phyloP scores from a whole-genome alignment of 1,140 invertebrate species.

The Hyles euphorbiae region DNA sequence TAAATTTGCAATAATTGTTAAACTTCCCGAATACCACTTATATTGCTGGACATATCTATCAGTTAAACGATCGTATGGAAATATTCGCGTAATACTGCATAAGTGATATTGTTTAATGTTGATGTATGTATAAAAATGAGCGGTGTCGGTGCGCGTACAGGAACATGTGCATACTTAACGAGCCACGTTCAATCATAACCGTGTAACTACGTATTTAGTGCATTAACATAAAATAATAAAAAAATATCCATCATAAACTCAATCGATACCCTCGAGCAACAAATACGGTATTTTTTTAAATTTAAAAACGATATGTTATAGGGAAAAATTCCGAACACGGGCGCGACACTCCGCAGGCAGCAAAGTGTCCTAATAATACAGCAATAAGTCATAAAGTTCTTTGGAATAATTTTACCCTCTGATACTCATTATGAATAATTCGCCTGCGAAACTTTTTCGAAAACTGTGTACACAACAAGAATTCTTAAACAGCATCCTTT shows the following conservation, averaged over 20 bases:
- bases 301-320: slow-evolving; percentile 39
- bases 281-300: slow-evolving; percentile 43
- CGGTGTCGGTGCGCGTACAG: not conserved
- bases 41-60: too few relatives aligned
- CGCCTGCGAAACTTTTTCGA: slow-evolving; percentile 48
- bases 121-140: too few relatives aligned
- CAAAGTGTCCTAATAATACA: slow-evolving; percentile 49
- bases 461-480: slow-evolving; percentile 53
- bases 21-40: too few relatives aligned
- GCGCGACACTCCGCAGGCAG: slow-evolving; percentile 30
- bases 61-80: too few relatives aligned
- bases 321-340: slow-evolving; percentile 45
- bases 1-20: too few relatives aligned
- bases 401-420: slow-evolving; percentile 28
- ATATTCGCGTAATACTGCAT: too few relatives aligned
- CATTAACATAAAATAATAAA: slow-evolving; percentile 58
- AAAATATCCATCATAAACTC: slow-evolving; percentile 51
- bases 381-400: slow-evolving; percentile 48
- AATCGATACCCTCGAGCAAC: slow-evolving; percentile 55
- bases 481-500: slow-evolving; percentile 53
- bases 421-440: slow-evolving; percentile 59
- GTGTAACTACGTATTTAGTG: slow-evolving; percentile 40
- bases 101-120: too few relatives aligned
- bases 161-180: slow-evolving; percentile 8
- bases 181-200: slow-evolving; percentile 31